Percentiles rank a stretch among this genome's conserved stretches.
Evolutionary conservation across 2,113 vertebrate species (phyloP).

Genomic region (Paradoxurus hermaphroditus): DNA sequence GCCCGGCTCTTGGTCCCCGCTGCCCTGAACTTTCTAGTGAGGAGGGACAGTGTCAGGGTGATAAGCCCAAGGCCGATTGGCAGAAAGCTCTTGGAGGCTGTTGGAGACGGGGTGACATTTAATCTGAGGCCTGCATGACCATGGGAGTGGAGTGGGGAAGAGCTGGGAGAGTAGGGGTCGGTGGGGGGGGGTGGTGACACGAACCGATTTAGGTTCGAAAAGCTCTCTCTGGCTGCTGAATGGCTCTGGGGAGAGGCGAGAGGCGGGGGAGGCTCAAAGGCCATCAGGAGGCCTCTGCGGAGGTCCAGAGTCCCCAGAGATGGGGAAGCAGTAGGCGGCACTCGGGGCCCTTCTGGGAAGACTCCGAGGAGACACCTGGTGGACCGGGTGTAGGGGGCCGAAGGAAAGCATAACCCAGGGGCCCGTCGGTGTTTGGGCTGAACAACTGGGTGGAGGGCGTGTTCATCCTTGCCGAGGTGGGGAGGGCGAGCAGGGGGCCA

Average conservation of each 20-base stretch:
- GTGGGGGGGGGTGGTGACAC: background rate
- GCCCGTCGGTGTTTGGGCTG: background rate
- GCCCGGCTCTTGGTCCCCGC: background rate
- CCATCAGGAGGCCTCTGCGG: background rate
- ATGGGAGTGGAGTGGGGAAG: background rate
- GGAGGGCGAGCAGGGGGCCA: background rate
- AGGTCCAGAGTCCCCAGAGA: background rate
- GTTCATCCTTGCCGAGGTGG: background rate
- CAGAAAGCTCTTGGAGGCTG: background rate
- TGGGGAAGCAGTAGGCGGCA: rapidly evolving
- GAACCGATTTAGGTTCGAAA: background rate
- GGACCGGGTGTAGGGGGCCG: no score
- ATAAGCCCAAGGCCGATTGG: rapidly evolving
- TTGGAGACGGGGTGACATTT: background rate
- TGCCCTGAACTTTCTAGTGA: background rate
- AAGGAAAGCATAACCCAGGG: background rate
- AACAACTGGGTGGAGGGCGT: background rate
- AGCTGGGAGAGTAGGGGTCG: background rate
- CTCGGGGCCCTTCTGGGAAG: background rate
- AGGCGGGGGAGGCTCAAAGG: background rate
- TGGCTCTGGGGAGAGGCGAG: background rate
- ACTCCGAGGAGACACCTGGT: background rate
- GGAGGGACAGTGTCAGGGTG: no score
- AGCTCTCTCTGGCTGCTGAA: background rate
- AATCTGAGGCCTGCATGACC: background rate